Conservation (phyloP, 2,888 invertebrate species). For the Peribatodes rhomboidaria region DNA sequence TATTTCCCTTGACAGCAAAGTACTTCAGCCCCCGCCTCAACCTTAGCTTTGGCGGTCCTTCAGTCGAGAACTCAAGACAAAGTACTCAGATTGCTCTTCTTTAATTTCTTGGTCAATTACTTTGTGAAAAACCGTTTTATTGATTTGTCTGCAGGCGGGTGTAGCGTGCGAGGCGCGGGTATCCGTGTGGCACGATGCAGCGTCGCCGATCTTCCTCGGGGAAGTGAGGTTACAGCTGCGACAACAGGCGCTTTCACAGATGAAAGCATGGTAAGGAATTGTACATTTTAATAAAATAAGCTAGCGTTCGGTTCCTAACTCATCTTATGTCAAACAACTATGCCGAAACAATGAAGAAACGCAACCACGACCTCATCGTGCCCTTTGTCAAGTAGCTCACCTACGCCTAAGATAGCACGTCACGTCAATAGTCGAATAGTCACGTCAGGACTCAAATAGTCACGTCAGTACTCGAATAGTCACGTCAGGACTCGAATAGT, state of each 20-base stretch:
- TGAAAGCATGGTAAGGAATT: conserved; percentile 90
- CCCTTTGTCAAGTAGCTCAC: too few relatives aligned
- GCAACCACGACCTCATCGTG: too few relatives aligned
- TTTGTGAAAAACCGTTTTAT: neutral
- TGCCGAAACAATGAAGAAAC: too few relatives aligned
- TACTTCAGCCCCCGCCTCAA: neutral
- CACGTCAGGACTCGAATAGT: too few relatives aligned
- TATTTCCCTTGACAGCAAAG: neutral
- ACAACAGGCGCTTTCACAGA: conserved; percentile 84
- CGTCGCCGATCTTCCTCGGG: conserved; percentile 94
- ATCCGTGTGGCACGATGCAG: conserved; percentile 95
- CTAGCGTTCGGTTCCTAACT: too few relatives aligned
- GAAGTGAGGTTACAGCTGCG: conserved; percentile 93
- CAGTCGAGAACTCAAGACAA: neutral
- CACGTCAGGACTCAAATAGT: too few relatives aligned
- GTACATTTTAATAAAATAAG: too few relatives aligned
- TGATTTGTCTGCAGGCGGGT: conserved; percentile 73
- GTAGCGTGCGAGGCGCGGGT: conserved; percentile 94
- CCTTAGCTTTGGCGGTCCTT: neutral
- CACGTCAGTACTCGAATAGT: too few relatives aligned
- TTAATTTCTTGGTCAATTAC: neutral
- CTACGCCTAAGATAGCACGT: too few relatives aligned
- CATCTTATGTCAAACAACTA: too few relatives aligned
- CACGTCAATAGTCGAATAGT: too few relatives aligned
- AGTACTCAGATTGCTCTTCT: neutral